Evolutionary conservation across 2,888 invertebrate genomes (phyloP).

Genomic region (Tribolium freemani): DNA sequence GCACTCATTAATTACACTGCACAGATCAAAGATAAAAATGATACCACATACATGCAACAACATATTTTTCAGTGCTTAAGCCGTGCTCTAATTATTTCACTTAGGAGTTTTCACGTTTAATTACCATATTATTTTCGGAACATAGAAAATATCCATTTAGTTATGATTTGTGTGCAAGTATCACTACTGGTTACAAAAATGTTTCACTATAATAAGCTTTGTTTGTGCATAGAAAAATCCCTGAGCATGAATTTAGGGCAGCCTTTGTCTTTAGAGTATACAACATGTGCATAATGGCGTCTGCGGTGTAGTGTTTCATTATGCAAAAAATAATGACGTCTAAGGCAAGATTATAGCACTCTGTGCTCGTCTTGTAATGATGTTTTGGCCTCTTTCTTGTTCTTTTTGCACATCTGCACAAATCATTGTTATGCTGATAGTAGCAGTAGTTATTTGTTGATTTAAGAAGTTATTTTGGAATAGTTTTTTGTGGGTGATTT

Average conservation of each 20-base stretch:
- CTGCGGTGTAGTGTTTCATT: not conserved
- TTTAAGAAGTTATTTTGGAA: no score
- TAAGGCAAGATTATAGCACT: not conserved
- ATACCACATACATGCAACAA: not conserved
- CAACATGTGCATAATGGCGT: not conserved
- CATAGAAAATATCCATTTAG: no score
- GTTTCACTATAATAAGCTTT: not conserved
- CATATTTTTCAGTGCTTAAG: not conserved
- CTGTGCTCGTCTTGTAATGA: not conserved
- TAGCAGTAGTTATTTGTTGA: no score
- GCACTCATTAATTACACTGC: not conserved
- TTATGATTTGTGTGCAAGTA: no score
- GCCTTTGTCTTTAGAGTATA: not conserved
- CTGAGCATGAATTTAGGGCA: not conserved
- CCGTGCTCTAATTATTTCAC: no score
- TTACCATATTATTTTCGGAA: no score
- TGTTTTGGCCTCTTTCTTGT: no score
- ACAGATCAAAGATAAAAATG: not conserved
- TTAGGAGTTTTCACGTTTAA: no score
- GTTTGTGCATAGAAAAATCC: not conserved
- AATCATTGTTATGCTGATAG: no score
- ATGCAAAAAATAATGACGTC: not conserved
- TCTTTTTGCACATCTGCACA: no score
- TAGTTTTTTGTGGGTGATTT: no score
- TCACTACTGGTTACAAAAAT: not conserved